phyloP scores from a whole-genome alignment of 2,113 vertebrate genomes.

The Nothoprocta perdicaria region DNA sequence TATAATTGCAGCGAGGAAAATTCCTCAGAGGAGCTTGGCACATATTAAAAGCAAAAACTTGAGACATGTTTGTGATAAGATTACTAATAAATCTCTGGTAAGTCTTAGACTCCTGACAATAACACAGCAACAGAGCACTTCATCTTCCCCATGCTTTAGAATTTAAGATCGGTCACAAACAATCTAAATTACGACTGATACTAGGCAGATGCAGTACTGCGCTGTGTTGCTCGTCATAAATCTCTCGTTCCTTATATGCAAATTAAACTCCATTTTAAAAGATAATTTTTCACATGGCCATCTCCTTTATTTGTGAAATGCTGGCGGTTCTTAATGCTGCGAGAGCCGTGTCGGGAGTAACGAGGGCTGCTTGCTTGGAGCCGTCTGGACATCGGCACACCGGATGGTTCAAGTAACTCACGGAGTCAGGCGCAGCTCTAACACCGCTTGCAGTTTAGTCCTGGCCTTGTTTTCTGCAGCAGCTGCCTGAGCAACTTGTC shows the following conservation, averaged over 20 bases:
- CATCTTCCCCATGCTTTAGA: constrained; percentile 87
- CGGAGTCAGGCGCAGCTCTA: constrained; percentile 52
- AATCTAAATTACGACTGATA: constrained; percentile 88
- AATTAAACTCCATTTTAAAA: constrained; percentile 93
- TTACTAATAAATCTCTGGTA: constrained; percentile 92
- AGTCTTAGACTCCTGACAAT: constrained; percentile 91
- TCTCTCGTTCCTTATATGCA: constrained; percentile 91
- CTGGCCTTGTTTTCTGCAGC: constrained; percentile 22
- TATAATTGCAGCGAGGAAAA: constrained; percentile 87
- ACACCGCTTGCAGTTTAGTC: constrained; percentile 4
- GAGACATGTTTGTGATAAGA: constrained; percentile 95
- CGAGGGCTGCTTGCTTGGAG: constrained; percentile 16
- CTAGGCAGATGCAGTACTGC: constrained; percentile 83
- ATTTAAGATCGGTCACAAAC: constrained; percentile 93
- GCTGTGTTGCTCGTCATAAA: constrained; percentile 82
- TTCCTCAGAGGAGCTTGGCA: constrained; percentile 89
- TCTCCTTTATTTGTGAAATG: constrained; percentile 80
- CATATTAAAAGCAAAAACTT: constrained; percentile 93
- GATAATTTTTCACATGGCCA: constrained; percentile 89
- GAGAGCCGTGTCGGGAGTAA: constrained; percentile 13
- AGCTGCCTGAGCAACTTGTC: constrained; percentile 50
- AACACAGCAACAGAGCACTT: constrained; percentile 85
- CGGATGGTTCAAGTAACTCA: constrained; percentile 34
- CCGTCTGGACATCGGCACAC: background rate
- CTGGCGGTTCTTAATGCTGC: constrained; percentile 69